Base-by-base conservation (phyloP, 2,888 invertebrate species). In the Augochlorella aurata region DNA sequence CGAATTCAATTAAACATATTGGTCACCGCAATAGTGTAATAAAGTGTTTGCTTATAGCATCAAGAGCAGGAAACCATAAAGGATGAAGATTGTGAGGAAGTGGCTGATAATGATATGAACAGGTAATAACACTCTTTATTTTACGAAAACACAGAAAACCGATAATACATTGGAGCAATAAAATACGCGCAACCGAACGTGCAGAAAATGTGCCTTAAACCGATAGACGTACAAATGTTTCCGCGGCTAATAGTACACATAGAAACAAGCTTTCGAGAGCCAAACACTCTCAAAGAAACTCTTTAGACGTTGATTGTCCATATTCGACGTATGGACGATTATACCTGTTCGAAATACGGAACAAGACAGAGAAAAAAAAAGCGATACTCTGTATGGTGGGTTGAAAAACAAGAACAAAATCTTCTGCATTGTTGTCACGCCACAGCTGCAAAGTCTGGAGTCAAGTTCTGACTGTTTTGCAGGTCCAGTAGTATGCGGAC, bases 401-500 rank as follows among this genome's bases (percentile, higher is more conserved):
- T 84, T 73, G 61, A 86, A 83, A 77, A 76, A 38, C 58, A 38
- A 72, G 83, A 81, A 79, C 72, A 69, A 38, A 38, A 79, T 75
- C 71, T 81, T 16, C 74, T 54, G 77, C 78, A 74, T 79, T 75
- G 73, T 81, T 67, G 58, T 74, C 58, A 38, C 29, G 54, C 52
- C 14, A 61, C 79, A 82, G 38, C 78, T 81, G 77, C 82, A 82
- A 82, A 65, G 84, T 87, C 84, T 83, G 79, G 88, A 91, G 91
- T 92, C 91, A 92, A 93, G 91, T 88, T 89, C 89, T 89, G 90
- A 91, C 90, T 92, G 85, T 93, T 93, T 93, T 93, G 80, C 92
- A 93, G 93, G 91, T 93, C 89, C 89, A 82, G 88, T 89, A 92
- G 83, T 86, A 85, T 79, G 83, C 88, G 86, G 90, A 89, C 88